Evolutionary conservation across 2,888 invertebrate genomes (phyloP), one percentile per base, ranked within the genome.

Genomic region (Callyntrura guangdongensis): DNA sequence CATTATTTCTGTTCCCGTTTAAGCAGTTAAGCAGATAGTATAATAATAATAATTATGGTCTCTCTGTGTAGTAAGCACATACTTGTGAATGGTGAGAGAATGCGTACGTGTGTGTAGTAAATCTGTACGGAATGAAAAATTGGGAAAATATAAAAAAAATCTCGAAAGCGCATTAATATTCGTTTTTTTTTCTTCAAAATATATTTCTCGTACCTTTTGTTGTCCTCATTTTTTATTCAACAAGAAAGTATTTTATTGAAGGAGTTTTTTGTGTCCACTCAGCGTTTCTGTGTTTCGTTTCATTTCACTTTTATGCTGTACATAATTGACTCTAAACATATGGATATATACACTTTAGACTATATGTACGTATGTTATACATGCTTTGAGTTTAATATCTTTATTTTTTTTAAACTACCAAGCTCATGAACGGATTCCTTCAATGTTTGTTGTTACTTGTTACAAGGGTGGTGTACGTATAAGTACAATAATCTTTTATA

Each of bases 301-400:
- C 84, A 69, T 85, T 85, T 85, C 69, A 85, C 59, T 85, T 83
- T 83, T 82, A 82, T 82, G 45, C 61, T 45, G 59, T 36, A 14
- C n/a, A 11, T 36, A 74, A 49, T 22, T 47, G 9, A n/a, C 22
- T 11, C 22, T 11, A 64, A 64, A 59, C 17, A 14, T 17, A 6
- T 17, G 17, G 11, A 14, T 67, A 9, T 14, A 67, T 67, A 5
- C 12, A 64, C n/a, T 27, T 3, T 27, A 67, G 25, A 67, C 27
- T 36, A 36, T 36, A 36, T 36, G 6, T 6, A 36, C 36, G 36
- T 2, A 25, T 64, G 22, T 64, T 22, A 64, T 64, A 77, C 14
- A 45, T 69, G 14, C 36, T n/a, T 4, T 14, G 53, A 12, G 27
- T 67, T 11, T 67, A 25, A 27, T 14, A 67, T 27, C 9, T 64